Conservation (phyloP, 2,113 vertebrate species). For the Ailuropoda melanoleuca region DNA sequence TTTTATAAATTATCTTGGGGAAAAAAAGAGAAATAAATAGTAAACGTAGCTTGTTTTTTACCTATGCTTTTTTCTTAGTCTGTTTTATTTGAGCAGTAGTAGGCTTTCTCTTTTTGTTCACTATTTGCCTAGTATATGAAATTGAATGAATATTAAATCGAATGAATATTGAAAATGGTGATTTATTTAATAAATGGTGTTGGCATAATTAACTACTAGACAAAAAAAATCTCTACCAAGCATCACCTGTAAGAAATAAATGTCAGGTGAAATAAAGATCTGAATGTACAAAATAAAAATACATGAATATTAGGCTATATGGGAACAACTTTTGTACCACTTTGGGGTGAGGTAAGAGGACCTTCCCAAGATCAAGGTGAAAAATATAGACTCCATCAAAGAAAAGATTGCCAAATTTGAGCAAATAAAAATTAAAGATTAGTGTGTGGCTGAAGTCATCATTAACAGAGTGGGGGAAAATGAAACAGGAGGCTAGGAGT, state of each 20-base stretch:
- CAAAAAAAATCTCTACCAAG: background rate
- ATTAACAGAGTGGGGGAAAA: background rate
- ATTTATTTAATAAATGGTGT: background rate
- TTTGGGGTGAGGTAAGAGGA: background rate
- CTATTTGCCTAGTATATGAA: background rate
- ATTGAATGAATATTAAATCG: background rate
- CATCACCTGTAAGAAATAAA: background rate
- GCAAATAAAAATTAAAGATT: background rate
- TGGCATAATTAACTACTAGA: background rate
- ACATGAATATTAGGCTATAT: background rate
- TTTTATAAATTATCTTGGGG: slow-evolving; percentile 38
- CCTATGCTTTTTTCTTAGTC: background rate
- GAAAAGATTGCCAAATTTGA: background rate
- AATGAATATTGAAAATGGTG: background rate
- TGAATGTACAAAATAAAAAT: slow-evolving; percentile 17
- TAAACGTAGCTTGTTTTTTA: background rate
- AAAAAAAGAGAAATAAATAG: background rate
- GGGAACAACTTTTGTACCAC: background rate
- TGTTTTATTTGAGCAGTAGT: background rate
- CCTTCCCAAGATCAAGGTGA: background rate
- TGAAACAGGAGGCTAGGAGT: background rate
- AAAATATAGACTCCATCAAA: background rate
- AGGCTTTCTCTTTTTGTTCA: background rate
- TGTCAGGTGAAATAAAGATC: background rate
- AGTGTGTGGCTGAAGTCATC: background rate